phyloP scores from a whole-genome alignment of 2,113 vertebrate species.

The Cervus canadensis region DNA sequence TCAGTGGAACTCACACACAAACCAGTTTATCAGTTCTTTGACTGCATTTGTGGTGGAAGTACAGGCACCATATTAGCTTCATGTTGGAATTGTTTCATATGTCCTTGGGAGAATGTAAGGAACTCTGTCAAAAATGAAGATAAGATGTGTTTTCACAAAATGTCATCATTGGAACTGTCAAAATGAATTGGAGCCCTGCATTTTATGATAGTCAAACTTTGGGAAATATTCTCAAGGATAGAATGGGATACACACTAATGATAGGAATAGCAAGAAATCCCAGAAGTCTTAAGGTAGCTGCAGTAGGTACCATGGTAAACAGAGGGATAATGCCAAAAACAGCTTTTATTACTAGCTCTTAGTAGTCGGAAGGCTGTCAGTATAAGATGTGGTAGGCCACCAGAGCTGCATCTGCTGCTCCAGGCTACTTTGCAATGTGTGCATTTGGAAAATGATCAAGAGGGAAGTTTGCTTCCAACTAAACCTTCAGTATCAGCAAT shows the following conservation, averaged over 20 bases:
- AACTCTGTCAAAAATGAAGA: slow-evolving; percentile 89
- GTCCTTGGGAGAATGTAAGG: slow-evolving; percentile 88
- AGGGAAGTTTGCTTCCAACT: slow-evolving; percentile 91
- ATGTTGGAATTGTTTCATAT: slow-evolving; percentile 91
- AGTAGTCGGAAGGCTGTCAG: slow-evolving; percentile 90
- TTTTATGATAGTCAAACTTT: slow-evolving; percentile 93
- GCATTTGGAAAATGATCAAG: slow-evolving; percentile 87
- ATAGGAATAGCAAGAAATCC: slow-evolving; percentile 92
- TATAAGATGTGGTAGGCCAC: slow-evolving; percentile 93
- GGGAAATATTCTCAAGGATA: slow-evolving; percentile 93
- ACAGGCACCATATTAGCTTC: slow-evolving; percentile 92
- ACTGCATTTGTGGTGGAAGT: slow-evolving; percentile 94
- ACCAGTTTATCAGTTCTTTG: slow-evolving; percentile 91
- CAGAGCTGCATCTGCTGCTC: slow-evolving; percentile 90
- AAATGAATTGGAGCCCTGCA: slow-evolving; percentile 94
- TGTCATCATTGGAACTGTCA: slow-evolving; percentile 90
- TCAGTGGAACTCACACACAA: slow-evolving; percentile 90
- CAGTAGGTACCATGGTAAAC: slow-evolving; percentile 91
- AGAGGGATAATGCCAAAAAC: slow-evolving; percentile 86
- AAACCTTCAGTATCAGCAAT: slow-evolving; percentile 91
- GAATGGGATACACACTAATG: slow-evolving; percentile 89
- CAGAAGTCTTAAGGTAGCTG: slow-evolving; percentile 90
- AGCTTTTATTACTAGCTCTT: slow-evolving; percentile 89
- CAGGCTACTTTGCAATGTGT: slow-evolving; percentile 92
- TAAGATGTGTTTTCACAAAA: slow-evolving; percentile 94